Conservation (phyloP, 2,113 vertebrate genomes). For the Xiphophorus couchianus region DNA sequence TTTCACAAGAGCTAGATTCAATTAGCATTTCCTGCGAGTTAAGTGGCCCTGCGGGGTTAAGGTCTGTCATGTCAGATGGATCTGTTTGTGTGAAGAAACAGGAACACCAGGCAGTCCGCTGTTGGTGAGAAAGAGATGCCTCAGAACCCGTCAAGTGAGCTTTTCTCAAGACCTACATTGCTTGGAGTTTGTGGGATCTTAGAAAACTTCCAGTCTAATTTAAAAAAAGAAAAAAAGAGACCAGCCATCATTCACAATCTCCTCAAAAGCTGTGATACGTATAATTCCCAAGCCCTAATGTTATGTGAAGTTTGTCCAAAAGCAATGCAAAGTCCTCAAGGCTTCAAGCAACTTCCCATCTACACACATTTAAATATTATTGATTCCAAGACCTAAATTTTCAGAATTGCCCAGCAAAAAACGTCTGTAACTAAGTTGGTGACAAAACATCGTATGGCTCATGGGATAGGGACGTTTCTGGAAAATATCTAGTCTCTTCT, state of each 20-base stretch:
- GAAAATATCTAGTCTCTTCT: conserved; percentile 52
- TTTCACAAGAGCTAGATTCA: conserved; percentile 64
- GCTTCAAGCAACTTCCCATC: too few relatives aligned
- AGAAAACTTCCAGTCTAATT: conserved; percentile 41
- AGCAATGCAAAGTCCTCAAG: too few relatives aligned
- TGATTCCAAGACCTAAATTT: too few relatives aligned
- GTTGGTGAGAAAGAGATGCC: conserved; percentile 44
- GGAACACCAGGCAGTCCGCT: conserved; percentile 56
- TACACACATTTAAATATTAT: too few relatives aligned
- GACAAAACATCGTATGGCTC: too few relatives aligned
- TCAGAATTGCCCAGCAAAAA: too few relatives aligned
- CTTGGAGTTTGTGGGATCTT: conserved; percentile 46
- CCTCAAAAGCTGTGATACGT: conserved; percentile 1
- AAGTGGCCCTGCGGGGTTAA: conserved; percentile 77
- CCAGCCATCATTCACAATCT: conserved; percentile 24
- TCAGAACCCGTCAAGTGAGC: conserved; percentile 56
- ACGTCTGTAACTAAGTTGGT: too few relatives aligned
- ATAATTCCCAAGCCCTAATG: background rate
- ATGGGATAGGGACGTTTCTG: conserved; percentile 49
- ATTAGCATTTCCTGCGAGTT: conserved; percentile 69
- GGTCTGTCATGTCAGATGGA: conserved; percentile 76
- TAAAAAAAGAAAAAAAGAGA: conserved; percentile 7
- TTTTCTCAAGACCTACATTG: conserved; percentile 37
- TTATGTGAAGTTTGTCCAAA: too few relatives aligned
- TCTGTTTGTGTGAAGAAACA: conserved; percentile 66